Base-by-base conservation (phyloP, 1,140 invertebrate species). In the Eumaeus atala region DNA sequence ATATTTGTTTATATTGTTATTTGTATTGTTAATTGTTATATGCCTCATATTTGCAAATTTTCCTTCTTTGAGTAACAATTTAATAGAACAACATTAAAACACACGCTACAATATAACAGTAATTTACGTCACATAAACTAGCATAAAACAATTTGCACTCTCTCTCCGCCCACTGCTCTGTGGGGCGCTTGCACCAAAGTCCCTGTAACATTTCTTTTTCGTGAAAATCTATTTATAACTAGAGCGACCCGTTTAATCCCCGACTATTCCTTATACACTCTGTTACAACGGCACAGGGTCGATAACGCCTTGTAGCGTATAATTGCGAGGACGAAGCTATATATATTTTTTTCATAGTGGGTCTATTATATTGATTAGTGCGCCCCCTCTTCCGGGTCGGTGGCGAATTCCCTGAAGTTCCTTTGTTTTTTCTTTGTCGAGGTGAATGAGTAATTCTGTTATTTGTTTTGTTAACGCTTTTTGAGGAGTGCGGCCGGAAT, bases 141-240 rank as follows among this genome's bases (percentile, higher is more conserved):
- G 7, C 18, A 33, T 35, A 48, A 44, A 16, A 9, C 8, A 38
- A n/a, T 34, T n/a, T 8, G 48, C 21, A 21, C 21, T 28, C 21
- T 53, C 51, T 53, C 9, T 16, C 14, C n/a, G 21, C 11, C 50
- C 38, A 56, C 28, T 78, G 67, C 73, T 73, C 81, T 84, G 67
- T 66, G 59, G 49, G 55, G 59, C 70, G 70, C 77, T 76, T 85
- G 82, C 79, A 85, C 74, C 82, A 75, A 80, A 84, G 79, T 80
- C 82, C 76, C 80, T 77, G 82, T 82, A 86, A 86, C 83, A 80
- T 86, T 86, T 86, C 83, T 86, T 86, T 84, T 86, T 84, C 80
- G 83, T 84, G 77, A 84, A 86, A 86, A 86, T 86, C 83, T 86
- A 86, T 86, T 86, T 86, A 86, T 86, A 86, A 86, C 77, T 84